Evolutionary conservation across 2,888 invertebrate genomes (phyloP), one percentile per base, ranked within the genome.

Genomic region (Drosophila colorata): DNA sequence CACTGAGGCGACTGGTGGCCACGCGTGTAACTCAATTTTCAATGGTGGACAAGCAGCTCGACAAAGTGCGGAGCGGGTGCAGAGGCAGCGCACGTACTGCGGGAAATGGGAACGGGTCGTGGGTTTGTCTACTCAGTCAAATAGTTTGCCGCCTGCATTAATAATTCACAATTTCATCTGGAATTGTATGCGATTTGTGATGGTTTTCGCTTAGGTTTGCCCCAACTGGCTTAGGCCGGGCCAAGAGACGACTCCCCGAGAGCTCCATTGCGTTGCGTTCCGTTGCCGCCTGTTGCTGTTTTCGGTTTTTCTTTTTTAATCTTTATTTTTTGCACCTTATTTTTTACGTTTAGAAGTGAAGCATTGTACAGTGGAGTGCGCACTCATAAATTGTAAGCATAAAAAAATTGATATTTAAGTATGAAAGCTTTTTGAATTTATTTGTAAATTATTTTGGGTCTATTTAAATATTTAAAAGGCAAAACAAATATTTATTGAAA

Each of bases 81-180:
- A 38, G 64, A 43, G 49, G 48, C 46, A 57, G 69, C 75, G 55
- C 74, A 78, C 75, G 79, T 75, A 74, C 69, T 23, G 59, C 37
- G 43, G 33, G 28, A 20, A 47, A 37, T 57, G 53, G 47, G 51
- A 51, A 56, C 28, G 55, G 59, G 68, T 63, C 67, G 83, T 85
- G 89, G 88, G 80, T 77, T 85, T 89, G 89, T 86, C 80, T 89
- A 82, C 83, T 87, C 77, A 83, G 78, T 87, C 90, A 88, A 88
- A 88, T 87, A 89, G 86, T 86, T 89, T 80, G 77, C 78, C 76
- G 78, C 72, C 80, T 84, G 87, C 88, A 91, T 90, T 91, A 91
- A 91, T 90, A 91, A 90, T 90, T 91, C 82, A 91, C 88, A 90
- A 89, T 91, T 87, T 90, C 90, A 90, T 89, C 89, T 90, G 80